Base-by-base conservation (phyloP, 2,797 vertebrate species). In the Numenius phaeopus region DNA sequence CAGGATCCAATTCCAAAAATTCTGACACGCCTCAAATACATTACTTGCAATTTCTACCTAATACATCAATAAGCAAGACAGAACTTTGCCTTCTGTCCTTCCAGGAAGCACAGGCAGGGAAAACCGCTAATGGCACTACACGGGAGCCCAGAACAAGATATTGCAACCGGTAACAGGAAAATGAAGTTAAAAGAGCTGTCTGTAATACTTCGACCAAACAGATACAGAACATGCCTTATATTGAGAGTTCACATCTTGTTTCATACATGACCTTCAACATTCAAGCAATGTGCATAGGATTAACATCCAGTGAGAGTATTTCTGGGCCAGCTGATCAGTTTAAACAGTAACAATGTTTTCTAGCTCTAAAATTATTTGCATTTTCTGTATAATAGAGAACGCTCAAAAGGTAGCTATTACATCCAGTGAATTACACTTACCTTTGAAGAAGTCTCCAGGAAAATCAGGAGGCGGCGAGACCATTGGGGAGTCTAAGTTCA, bases 371-470 rank as follows among this genome's bases (percentile, higher is more conserved):
- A 32, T 66, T 8, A 77, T 66, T 85, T 71, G 29, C 7, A 65
- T 80, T 87, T 94, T 80, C n/a, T 89, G 40, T 23, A 18, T 13
- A 11, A 4, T 34, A 15, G 26, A 88, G 66, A 65, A 58, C 1
- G 5, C 93, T 27, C 47, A 76, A 72, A 89, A 91, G 9, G 16
- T 0, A 89, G 57, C 23, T 19, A 5, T 6, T 57, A 4, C 34
- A 86, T 24, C 30, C 69, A 72, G 40, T 8, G 29, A 72, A 40
- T 86, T 84, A 39, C 26, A 32, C 58, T 89, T 96, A 99, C 99
- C 99, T 99, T 99, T 99, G 96, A 99, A 99, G 97, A 99, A 99
- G 97, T 99, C 99, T 71, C 99, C 99, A 92, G 99, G 99, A 95
- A 99, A 99, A 92, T 99, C 97, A 52, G 98, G 98, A 83, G 99